Percentiles rank a stretch among this genome's conserved stretches.
phyloP scores from a whole-genome alignment of 2,113 vertebrate species.

The Hylia prasina region DNA sequence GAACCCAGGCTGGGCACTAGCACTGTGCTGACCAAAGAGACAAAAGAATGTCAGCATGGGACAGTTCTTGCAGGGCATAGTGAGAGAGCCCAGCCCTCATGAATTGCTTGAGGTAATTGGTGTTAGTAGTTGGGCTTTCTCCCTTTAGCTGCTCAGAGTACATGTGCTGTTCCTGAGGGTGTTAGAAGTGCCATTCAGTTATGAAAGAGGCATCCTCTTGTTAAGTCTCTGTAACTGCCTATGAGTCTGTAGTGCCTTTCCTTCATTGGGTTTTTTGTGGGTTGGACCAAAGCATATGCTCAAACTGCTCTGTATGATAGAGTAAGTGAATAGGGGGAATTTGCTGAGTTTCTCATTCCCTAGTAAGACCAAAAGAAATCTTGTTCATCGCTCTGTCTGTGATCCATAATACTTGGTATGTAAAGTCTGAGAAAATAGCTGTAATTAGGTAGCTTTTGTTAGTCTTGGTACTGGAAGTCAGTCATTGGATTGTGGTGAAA shows the following conservation, averaged over 20 bases:
- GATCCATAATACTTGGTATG: not conserved
- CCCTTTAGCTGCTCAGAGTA: not conserved
- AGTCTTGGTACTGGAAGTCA: not conserved
- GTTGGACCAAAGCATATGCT: not conserved
- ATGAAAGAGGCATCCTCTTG: not conserved
- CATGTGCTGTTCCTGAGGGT: not conserved
- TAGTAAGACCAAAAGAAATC: not conserved
- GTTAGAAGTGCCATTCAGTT: not conserved
- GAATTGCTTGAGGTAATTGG: not conserved
- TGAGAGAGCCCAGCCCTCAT: not conserved
- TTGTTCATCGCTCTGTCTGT: not conserved
- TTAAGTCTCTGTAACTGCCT: not conserved
- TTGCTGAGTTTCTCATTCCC: not conserved
- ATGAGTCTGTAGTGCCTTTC: not conserved
- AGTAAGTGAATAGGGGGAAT: not conserved
- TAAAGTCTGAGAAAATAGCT: not conserved
- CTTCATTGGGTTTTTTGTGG: not conserved
- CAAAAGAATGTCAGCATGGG: not conserved
- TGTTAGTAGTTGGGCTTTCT: not conserved
- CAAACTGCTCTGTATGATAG: not conserved
- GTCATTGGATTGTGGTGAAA: not conserved
- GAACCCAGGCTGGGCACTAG: not conserved
- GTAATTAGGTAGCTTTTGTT: not conserved
- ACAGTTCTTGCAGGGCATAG: not conserved
- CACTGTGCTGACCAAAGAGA: not conserved